Percentiles rank a stretch among this genome's conserved stretches.
Evolutionary conservation across 2,888 invertebrate species (phyloP).

Genomic region (Caenorhabditis angaria): DNA sequence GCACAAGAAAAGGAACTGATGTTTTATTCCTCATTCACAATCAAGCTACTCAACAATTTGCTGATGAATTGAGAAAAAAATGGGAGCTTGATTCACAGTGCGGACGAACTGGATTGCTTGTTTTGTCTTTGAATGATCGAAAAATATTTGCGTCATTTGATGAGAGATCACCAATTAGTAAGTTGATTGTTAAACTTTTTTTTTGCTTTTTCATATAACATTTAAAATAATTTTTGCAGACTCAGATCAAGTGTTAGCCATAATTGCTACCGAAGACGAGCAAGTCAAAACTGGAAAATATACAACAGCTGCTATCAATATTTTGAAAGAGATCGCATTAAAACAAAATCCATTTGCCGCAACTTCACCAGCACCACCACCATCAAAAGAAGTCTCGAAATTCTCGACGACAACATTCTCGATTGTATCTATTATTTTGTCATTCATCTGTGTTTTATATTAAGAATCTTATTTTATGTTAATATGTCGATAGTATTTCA

Average conservation of each 20-base stretch:
- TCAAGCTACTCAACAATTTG: slow-evolving; percentile 49
- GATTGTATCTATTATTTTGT: not conserved
- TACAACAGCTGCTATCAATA: slow-evolving; percentile 39
- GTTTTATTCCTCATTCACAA: slow-evolving; percentile 44
- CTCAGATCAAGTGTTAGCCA: slow-evolving; percentile 34
- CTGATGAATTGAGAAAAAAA: slow-evolving; percentile 42
- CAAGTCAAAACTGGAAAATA: slow-evolving; percentile 36
- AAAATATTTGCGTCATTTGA: slow-evolving; percentile 52
- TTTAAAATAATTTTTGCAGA: slow-evolving; percentile 23
- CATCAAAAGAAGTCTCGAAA: not conserved
- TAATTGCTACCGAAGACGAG: slow-evolving; percentile 37
- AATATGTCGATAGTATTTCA: not conserved
- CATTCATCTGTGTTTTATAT: not conserved
- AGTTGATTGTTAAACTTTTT: slow-evolving; percentile 11
- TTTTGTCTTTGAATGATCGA: slow-evolving; percentile 50
- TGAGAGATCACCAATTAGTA: slow-evolving; percentile 43
- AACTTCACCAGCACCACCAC: slow-evolving; percentile 12
- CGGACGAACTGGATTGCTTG: slow-evolving; percentile 43
- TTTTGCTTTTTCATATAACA: not conserved
- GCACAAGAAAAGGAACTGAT: slow-evolving; percentile 52
- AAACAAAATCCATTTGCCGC: slow-evolving; percentile 15
- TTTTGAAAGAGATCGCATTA: slow-evolving; percentile 43
- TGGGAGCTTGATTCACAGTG: slow-evolving; percentile 59
- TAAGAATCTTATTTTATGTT: too few species aligned
- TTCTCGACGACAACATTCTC: slow-evolving; percentile 9